Base-by-base conservation (phyloP, 2,797 vertebrate species). In the Scarus forsteni region DNA sequence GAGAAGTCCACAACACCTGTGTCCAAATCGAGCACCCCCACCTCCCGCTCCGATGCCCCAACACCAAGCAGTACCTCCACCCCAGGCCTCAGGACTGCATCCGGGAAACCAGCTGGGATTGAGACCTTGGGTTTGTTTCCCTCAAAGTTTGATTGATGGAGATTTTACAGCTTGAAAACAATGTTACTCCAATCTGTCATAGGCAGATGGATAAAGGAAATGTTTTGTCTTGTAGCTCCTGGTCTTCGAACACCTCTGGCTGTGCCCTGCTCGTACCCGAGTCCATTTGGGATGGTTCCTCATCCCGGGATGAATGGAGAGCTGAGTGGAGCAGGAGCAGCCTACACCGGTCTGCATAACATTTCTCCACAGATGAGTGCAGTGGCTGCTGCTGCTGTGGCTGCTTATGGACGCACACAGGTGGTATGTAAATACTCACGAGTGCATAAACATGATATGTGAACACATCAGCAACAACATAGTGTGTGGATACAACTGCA, bases 301-400 rank as follows among this genome's bases (percentile, higher is more conserved):
- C 97, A 98, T 89, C 97, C 96, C 0, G 97, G 96, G 40, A 96
- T 99, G 94, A 98, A 98, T 0, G 97, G 97, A 14, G 96, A 97
- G 1, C 95, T 99, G 81, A 94, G 94, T 52, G 96, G 95, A 77
- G 95, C 96, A 0, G 94, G 95, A 9, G 90, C 87, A 0, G 96
- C 96, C 75, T 99, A 99, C 13, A 92, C 96, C 0, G 88, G 97
- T 51, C 94, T 98, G 1, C 97, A 98, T 84, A 91, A 75, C 88
- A 96, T 98, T 84, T 97, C 97, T 0, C 96, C 97, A 0, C 97
- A 98, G 91, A 98, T 99, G 96, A 97, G 95, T 0, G 96, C 96
- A 0, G 97, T 96, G 0, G 96, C 96, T 0, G 96, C 96, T 0
- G 97, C 97, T 0, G 96, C 92, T 0, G 91, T 92, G 54, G 92